These are phyloP conservation scores for Caranx melampygus DNA, from an alignment of 2,113 vertebrate genomes.

Conservation along the genomic window DNA sequence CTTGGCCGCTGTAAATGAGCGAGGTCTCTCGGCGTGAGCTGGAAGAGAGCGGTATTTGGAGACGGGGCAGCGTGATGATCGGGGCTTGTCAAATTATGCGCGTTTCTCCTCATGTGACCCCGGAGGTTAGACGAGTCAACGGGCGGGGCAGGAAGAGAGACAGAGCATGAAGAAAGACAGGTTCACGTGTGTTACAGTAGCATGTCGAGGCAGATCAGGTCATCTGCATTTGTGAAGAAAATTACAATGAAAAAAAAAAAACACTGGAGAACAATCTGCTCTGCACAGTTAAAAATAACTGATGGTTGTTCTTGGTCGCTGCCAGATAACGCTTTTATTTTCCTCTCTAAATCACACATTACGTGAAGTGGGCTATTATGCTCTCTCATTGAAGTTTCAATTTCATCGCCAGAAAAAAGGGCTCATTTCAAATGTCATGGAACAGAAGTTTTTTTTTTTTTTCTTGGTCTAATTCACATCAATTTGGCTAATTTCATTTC, in stretches of 20 bases:
- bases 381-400: background rate
- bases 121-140: background rate
- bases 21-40: conserved; percentile 7
- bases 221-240: background rate
- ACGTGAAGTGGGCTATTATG: background rate
- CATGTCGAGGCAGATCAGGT: background rate
- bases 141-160: background rate
- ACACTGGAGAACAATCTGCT: no score
- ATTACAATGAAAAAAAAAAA: background rate
- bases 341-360: background rate
- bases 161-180: background rate
- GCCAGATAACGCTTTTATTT: background rate
- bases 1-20: conserved; percentile 18
- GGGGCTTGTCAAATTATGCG: conserved; percentile 37
- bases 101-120: conserved; percentile 50
- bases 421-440: background rate
- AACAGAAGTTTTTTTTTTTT: background rate
- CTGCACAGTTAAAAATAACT: background rate
- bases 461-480: background rate
- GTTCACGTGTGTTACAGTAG: background rate
- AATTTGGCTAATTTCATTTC: conserved; percentile 1
- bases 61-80: conserved; percentile 22
- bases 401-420: background rate
- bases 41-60: conserved; percentile 30
- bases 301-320: background rate